Base-by-base conservation (phyloP, 2,797 vertebrate genomes). In the Paedocypris micromegethes region DNA sequence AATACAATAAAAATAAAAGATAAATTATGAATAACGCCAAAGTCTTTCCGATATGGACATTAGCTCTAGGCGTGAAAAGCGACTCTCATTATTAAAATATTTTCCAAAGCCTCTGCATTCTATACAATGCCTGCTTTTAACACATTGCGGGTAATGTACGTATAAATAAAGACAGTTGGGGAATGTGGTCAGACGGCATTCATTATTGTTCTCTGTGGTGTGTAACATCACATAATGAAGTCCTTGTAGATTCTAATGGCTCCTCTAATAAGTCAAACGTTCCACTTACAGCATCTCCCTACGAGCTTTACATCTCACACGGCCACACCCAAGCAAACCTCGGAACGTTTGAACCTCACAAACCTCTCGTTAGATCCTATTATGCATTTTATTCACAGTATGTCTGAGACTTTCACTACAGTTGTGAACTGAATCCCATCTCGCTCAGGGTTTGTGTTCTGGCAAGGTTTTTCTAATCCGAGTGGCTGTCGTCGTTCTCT, bases 211-310 rank as follows among this genome's bases (percentile, higher is more conserved):
- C 76, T 77, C 48, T 6, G 68, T 66, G 66, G 69, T 72, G 65
- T 69, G 58, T 63, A 70, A 75, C 62, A 59, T 53, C 58, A 60
- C 48, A 73, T 73, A 78, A 78, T 75, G 73, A 69, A 69, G 47
- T 62, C 73, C 66, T 67, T 78, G 73, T 77, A 46, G 48, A 56
- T 59, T 53, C 70, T 63, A 72, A 66, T 64, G 53, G 66, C 64
- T 46, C 45, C 73, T 61, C 66, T 72, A 60, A 72, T 70, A 61
- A 71, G 76, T 68, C 65, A 75, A 60, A 75, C 41, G 62, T 69
- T 77, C 72, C 68, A 68, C 65, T 55, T 56, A 43, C 64, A 59
- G 53, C 60, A 71, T 48, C 55, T 62, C 23, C 5, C 61, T 48
- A 68, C 52, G 56, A 55, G 41, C 39, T 64, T 61, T 70, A 60